Conservation (phyloP, 1,140 invertebrate genomes). For the Acromyrmex heyeri region DNA sequence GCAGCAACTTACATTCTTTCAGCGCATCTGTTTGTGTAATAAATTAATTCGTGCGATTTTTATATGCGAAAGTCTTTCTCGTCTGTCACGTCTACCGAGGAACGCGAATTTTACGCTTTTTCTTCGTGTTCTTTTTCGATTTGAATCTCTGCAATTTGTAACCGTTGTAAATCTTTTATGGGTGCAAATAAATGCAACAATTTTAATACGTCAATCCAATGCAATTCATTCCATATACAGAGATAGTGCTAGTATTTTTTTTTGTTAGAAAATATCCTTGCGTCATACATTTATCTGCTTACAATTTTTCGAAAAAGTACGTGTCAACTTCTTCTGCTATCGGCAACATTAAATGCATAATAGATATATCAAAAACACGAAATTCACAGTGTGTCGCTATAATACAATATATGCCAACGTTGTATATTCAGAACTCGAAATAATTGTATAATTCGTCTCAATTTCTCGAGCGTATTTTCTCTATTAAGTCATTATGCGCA, state of each 20-base stretch:
- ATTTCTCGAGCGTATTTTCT: slow-evolving; percentile 20
- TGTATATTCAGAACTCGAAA: slow-evolving; percentile 27
- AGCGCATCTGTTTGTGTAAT: neutral
- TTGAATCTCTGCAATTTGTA: neutral
- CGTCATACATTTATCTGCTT: neutral
- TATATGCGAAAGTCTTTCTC: neutral
- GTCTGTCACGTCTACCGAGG: neutral
- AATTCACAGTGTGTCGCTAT: neutral
- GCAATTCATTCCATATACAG: neutral
- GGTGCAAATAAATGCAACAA: neutral
- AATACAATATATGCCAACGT: neutral
- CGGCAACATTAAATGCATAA: neutral
- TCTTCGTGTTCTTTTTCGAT: neutral
- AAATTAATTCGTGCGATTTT: slow-evolving; percentile 13
- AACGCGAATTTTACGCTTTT: neutral
- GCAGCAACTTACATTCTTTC: neutral
- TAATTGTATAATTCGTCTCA: slow-evolving; percentile 17
- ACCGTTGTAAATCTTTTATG: neutral
- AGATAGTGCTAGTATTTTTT: neutral
- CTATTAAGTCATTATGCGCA: slow-evolving; percentile 46
- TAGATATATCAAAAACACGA: neutral
- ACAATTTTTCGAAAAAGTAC: neutral
- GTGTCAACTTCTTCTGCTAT: neutral
- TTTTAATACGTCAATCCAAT: neutral
- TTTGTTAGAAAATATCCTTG: neutral